These are phyloP conservation scores for Xestia c-nigrum DNA, from an alignment of 2,888 invertebrate genomes.

Conservation along the genomic window DNA sequence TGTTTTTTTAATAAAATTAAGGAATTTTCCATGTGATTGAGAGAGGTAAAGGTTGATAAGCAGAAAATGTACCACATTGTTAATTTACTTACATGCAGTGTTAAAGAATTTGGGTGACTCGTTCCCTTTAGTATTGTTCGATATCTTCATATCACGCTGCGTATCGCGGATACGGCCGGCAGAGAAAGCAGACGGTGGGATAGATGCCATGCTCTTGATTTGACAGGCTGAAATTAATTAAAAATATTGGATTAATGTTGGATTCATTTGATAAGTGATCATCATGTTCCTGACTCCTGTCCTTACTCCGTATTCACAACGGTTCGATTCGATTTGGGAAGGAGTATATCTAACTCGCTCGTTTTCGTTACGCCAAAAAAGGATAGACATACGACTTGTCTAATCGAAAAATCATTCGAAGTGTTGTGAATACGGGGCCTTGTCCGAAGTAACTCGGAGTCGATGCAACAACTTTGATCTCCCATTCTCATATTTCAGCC, in stretches of 20 bases:
- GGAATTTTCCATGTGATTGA: not conserved
- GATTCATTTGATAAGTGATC: not conserved
- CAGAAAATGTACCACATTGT: not conserved
- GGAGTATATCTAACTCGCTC: no score
- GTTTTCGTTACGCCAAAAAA: no score
- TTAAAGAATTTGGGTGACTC: slow-evolving; percentile 82
- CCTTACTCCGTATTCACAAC: no score
- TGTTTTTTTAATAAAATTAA: not conserved
- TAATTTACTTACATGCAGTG: slow-evolving; percentile 78
- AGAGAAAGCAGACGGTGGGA: slow-evolving; percentile 94
- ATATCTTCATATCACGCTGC: slow-evolving; percentile 89
- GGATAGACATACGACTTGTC: no score
- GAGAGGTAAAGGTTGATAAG: not conserved
- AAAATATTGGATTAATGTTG: not conserved
- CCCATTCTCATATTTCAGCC: no score
- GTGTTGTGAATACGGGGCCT: no score
- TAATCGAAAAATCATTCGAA: no score
- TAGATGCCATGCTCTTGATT: slow-evolving; percentile 92
- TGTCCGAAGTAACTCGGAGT: no score
- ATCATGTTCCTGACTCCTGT: no score
- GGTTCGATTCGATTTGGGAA: no score
- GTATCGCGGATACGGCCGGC: slow-evolving; percentile 92
- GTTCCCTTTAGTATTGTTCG: slow-evolving; percentile 85
- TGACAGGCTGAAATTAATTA: slow-evolving; percentile 81
- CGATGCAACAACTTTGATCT: no score